Evolutionary conservation across 1,140 invertebrate species (phyloP).

Genomic region (Popillia japonica): DNA sequence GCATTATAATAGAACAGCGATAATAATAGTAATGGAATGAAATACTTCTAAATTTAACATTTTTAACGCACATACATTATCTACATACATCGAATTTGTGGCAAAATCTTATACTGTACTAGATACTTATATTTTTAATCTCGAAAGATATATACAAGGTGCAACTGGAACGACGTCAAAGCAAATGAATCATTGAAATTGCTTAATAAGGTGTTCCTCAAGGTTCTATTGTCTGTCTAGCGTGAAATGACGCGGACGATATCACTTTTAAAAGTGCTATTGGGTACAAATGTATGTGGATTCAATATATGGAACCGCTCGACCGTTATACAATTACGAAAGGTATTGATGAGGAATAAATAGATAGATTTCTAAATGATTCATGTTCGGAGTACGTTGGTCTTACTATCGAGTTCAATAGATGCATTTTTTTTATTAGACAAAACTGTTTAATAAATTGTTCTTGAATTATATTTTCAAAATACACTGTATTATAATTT

Average conservation of each 20-base stretch:
- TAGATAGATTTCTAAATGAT: neutral
- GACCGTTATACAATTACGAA: constrained; percentile 5
- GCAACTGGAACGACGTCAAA: neutral
- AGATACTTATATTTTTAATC: neutral
- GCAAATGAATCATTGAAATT: constrained; percentile 25
- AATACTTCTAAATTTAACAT: neutral
- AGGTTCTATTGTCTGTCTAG: constrained; percentile 18
- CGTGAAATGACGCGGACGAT: constrained; percentile 15
- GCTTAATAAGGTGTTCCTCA: constrained; percentile 13
- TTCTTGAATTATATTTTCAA: too few relatives aligned
- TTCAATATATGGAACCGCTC: neutral
- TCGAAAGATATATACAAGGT: neutral
- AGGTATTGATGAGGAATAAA: neutral
- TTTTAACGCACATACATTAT: neutral
- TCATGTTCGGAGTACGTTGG: neutral
- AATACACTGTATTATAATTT: too few relatives aligned
- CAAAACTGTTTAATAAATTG: too few relatives aligned
- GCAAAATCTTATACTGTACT: neutral
- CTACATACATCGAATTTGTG: neutral
- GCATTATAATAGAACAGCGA: neutral
- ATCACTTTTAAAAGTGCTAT: constrained; percentile 8
- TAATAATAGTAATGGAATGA: neutral
- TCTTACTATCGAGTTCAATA: neutral
- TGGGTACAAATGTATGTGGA: neutral
- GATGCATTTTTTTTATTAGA: neutral